Evolutionary conservation across 92 coral and sea anemone species (phyloP).

Genomic region (Porites evermanni): DNA sequence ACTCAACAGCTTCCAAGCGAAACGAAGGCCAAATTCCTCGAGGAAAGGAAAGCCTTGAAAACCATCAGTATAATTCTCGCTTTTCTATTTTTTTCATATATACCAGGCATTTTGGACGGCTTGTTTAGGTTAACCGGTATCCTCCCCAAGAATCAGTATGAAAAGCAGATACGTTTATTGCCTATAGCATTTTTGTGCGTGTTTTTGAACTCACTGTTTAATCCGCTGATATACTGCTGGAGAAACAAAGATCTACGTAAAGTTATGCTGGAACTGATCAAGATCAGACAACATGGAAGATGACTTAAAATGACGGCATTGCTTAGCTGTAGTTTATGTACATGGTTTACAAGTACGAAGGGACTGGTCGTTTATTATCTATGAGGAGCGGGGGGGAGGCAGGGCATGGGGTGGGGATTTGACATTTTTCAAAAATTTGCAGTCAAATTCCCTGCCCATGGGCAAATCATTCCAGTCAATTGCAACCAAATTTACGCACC

Average conservation of each 20-base stretch:
- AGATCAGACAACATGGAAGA: background rate
- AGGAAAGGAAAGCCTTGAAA: conserved; percentile 7
- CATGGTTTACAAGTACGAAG: too few species aligned
- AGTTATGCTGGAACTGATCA: background rate
- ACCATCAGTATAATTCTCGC: conserved; percentile 13
- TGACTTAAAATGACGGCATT: background rate
- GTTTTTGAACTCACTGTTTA: conserved; percentile 11
- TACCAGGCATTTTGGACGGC: conserved; percentile 28
- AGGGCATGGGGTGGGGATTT: too few species aligned
- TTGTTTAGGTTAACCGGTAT: background rate
- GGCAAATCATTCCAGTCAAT: too few species aligned
- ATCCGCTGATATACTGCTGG: conserved; percentile 16
- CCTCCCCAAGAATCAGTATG: background rate
- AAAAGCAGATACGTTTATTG: background rate
- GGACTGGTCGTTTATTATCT: too few species aligned
- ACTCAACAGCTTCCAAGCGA: background rate
- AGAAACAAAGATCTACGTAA: conserved; percentile 24
- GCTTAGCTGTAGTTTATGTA: too few species aligned
- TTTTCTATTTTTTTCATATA: conserved; percentile 8
- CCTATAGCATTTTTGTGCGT: background rate
- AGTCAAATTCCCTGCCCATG: too few species aligned
- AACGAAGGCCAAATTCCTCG: conserved; percentile 5
- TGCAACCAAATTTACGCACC: too few species aligned
- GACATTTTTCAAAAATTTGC: too few species aligned
- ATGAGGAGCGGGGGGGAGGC: too few species aligned